Percentiles rank a stretch among this genome's conserved stretches.
Evolutionary conservation across 2,113 vertebrate species (phyloP).

Genomic region (Gambusia holbrooki): DNA sequence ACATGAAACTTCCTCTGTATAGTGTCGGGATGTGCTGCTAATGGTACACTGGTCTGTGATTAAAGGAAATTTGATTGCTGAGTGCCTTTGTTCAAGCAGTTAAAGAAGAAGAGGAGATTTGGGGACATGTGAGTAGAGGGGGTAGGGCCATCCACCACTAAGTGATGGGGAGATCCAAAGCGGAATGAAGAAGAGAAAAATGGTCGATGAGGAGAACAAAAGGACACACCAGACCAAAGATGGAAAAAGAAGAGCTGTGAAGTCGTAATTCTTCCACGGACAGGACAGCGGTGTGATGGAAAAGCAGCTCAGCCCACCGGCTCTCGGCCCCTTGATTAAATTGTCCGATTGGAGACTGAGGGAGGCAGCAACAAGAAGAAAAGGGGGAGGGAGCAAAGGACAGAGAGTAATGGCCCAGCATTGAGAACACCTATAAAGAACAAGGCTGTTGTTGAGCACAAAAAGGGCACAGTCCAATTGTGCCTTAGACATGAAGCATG

Average conservation of each 20-base stretch:
- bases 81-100: constrained; percentile 41
- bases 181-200: constrained; percentile 26
- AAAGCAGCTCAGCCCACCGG: constrained; percentile 52
- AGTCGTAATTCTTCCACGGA: constrained; percentile 60
- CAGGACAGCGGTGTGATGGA: constrained; percentile 58
- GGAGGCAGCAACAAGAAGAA: constrained; percentile 1
- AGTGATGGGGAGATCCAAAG: constrained; percentile 40
- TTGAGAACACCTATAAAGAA: constrained; percentile 70
- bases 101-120: constrained; percentile 38
- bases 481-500: background rate
- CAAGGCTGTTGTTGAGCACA: constrained; percentile 51
- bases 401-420: constrained; percentile 61
- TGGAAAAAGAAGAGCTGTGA: constrained; percentile 39
- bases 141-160: constrained; percentile 2
- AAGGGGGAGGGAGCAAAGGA: constrained; percentile 42
- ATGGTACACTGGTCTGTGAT: constrained; percentile 47
- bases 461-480: constrained; percentile 22
- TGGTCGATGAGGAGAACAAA: constrained; percentile 30
- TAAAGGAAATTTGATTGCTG: constrained; percentile 55
- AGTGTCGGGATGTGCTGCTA: constrained; percentile 26
- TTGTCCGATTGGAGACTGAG: constrained; percentile 51
- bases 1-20: constrained; percentile 34
- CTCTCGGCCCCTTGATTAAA: constrained; percentile 68
- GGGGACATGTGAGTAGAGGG: constrained; percentile 13
- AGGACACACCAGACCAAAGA: constrained; percentile 23